Evolutionary conservation across 2,113 vertebrate species (phyloP), one percentile per base, ranked within the genome.

Genomic region (Engraulis encrasicolus): DNA sequence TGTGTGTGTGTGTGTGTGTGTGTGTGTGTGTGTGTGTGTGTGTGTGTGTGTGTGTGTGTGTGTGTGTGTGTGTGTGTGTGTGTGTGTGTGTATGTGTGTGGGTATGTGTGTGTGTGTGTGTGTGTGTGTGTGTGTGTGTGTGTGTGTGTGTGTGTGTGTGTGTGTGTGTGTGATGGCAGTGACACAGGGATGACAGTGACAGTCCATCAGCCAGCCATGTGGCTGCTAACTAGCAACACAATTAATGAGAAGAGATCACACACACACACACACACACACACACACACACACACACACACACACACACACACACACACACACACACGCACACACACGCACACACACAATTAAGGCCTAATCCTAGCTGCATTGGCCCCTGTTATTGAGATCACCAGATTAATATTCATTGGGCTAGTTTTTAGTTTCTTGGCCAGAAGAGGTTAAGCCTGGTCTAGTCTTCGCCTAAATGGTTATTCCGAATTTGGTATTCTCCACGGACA

Each of bases 71-170:
- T 82, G 84, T 81, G 88, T 83, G 87, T 86, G 88, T 86, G 82
- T 86, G 82, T 84, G 82, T 85, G 81, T 82, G 85, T 38, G 45
- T 83, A 52, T 54, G 80, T 82, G 84, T 81, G 88, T 83, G 87
- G 85, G 88, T 86, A 81, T 86, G 82, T 84, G 82, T 85, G 81
- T 82, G 85, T n/a, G n/a, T 49, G 81, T 61, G 81, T 78, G 85
- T 82, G 80, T 40, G n/a, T n/a, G n/a, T n/a, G n/a, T n/a, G n/a
- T n/a, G 85, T 82, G 79, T 38, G 85, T 48, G 34, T 88, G 2
- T 80, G 79, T 88, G 87, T 84, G n/a, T 84, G 87, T 83, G 87
- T 86, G 88, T 86, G 82, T 86, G 82, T 84, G 82, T 85, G 81
- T 82, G 85, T 38, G 45, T 83, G 71, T 54, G 80, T 82, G 84